Base-by-base conservation (phyloP, 2,888 invertebrate genomes). In the Hoplodrina ambigua region DNA sequence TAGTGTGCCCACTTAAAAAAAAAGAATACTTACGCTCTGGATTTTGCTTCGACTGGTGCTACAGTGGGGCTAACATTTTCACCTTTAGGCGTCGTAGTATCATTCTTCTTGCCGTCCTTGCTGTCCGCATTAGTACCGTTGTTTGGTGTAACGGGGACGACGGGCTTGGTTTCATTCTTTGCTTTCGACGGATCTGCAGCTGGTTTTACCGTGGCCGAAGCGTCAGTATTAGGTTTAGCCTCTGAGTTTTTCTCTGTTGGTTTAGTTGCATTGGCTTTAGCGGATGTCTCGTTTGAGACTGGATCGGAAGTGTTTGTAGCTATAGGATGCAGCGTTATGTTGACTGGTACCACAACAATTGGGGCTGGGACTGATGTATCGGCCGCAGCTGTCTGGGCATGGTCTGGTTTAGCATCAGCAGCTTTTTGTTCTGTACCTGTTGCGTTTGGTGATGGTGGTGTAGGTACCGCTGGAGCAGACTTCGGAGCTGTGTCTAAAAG, bases 1-100 rank as follows among this genome's bases (percentile, higher is more conserved):
- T n/a, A n/a, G n/a, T n/a, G 25, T 25, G 25, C 25, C 2, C 25
- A 25, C 25, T 25, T 25, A 25, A 4, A 50, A 37, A 2, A 41
- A 20, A 17, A 65, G 49, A 37, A n/a, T 52, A 85, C 89, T 89
- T 85, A 94, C 94, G 92, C 92, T 91, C 93, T 90, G 19, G 91
- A 82, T 76, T 90, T 86, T 44, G 89, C 79, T 50, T 86, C 83
- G 86, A 62, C 77, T 82, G 90, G 86, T 17, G 78, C 69, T 71
- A 78, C 85, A 25, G 88, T 83, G 3, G 90, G 56, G 64, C 80
- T 88, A 2, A 83, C 80, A 20, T 66, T 69, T 13, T 77, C 77
- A 58, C 72, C 63, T 68, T 85, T 88, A 10, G 82, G 76, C 8
- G 88, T 78, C 0, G 81, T 67, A 4, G 72, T 66, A 10, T 71